Evolutionary conservation across 2,113 vertebrate genomes (phyloP).

Genomic region (Ammodytes marinus): DNA sequence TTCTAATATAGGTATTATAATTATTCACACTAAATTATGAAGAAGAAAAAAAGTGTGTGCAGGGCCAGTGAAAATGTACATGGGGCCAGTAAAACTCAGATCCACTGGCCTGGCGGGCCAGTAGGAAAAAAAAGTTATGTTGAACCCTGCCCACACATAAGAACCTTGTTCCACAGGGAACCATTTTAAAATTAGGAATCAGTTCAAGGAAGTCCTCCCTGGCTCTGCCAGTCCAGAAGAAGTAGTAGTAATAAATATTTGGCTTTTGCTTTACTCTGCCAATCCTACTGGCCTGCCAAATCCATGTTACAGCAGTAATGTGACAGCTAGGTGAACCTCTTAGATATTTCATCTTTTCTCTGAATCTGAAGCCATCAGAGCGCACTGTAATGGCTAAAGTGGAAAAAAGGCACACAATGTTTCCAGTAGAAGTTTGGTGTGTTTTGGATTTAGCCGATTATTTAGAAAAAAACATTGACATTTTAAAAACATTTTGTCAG

Average conservation of each 20-base stretch:
- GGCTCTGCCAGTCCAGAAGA: not conserved
- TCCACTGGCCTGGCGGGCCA: no score
- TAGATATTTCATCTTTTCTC: not conserved
- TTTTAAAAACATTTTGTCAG: slow-evolving; percentile 31
- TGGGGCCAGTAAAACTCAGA: no score
- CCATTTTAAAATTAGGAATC: not conserved
- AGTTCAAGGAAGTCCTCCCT: not conserved
- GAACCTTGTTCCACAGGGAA: not conserved
- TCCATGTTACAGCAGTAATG: not conserved
- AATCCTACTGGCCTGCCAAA: no score
- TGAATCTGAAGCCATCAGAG: slow-evolving; percentile 29
- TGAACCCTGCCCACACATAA: no score
- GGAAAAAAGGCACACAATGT: not conserved
- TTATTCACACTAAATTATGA: no score
- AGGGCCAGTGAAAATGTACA: no score
- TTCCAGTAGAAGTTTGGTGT: not conserved
- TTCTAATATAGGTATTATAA: no score
- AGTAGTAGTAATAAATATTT: not conserved
- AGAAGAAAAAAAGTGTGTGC: no score
- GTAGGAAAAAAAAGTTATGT: no score
- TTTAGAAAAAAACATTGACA: slow-evolving; percentile 16
- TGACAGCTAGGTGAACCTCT: not conserved
- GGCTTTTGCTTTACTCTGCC: not conserved
- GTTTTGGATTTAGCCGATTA: slow-evolving; percentile 17
- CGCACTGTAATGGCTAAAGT: slow-evolving; percentile 1